These are phyloP conservation scores for Coreoperca whiteheadi DNA, from an alignment of 2,113 vertebrate genomes.

Conservation along the genomic window DNA sequence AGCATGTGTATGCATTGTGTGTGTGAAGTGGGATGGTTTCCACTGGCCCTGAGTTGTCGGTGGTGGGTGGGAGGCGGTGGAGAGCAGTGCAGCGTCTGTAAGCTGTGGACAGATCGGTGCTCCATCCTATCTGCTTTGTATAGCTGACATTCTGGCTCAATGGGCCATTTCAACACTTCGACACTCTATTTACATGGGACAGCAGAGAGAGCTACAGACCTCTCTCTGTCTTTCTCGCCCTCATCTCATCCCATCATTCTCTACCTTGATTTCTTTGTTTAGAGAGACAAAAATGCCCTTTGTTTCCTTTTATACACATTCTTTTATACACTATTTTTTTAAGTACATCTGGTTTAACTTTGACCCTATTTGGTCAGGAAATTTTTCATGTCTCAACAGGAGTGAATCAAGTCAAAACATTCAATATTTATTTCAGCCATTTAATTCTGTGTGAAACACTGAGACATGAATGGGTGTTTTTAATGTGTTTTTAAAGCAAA, in stretches of 20 bases:
- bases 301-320: conserved; percentile 22
- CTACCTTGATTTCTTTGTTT: conserved; percentile 19
- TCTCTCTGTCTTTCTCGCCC: conserved; percentile 16
- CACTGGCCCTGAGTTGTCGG: conserved; percentile 39
- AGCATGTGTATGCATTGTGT: conserved; percentile 12
- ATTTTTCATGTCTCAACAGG: conserved; percentile 14
- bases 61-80: conserved; percentile 42
- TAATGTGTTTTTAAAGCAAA: background rate
- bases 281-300: conserved; percentile 33
- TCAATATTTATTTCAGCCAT: background rate
- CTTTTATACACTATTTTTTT: conserved; percentile 9
- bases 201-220: conserved; percentile 40
- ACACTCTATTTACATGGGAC: conserved; percentile 69
- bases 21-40: conserved; percentile 45
- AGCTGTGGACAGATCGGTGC: conserved; percentile 70
- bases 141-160: conserved; percentile 75
- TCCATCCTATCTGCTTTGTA: conserved; percentile 71
- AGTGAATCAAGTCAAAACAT: background rate
- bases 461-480: background rate
- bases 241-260: conserved; percentile 34
- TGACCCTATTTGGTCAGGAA: background rate
- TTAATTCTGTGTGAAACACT: background rate
- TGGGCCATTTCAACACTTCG: conserved; percentile 77
- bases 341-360: conserved; percentile 18
- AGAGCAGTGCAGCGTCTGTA: conserved; percentile 27